Base-by-base conservation (phyloP, 2,888 invertebrate species). In the Leptopilina drosophilae region DNA sequence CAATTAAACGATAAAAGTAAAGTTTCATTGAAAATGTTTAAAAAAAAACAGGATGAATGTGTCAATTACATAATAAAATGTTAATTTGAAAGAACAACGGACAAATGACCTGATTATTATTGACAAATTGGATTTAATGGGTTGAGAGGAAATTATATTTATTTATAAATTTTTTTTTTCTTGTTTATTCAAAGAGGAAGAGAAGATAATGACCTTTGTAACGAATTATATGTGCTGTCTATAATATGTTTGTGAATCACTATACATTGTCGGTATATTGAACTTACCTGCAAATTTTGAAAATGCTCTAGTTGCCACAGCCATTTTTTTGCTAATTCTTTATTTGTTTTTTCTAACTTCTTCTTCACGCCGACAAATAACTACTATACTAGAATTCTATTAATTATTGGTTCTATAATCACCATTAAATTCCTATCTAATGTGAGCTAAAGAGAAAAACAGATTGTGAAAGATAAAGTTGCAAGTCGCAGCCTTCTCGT, bases 221-320 rank as follows among this genome's bases (percentile, higher is more conserved):
- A 73, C 73, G 56, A 33, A 73, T 33, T n/a, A 33, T 33, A 56
- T 73, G 26, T 20, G 20, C 0, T 1, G 33, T 56, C 6, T 56
- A 56, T 33, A 56, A 56, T 20, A 59, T 59, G n/a, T n/a, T 9
- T 14, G 20, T 73, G n/a, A 56, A 56, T n/a, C 12, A 65, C 15
- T 42, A 66, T 42, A 66, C n/a, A n/a, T 49, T 40, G 65, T 59
- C 46, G 33, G 49, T 49, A 49, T 65, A 65, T 62, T 42, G 33
- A 64, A 78, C 87, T 86, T 82, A 91, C 91, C 90, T 89, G 91
- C 85, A 78, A 91, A 86, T 89, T 91, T 90, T 79, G 91, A 88
- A 85, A 91, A 88, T 80, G 88, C 89, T 83, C 91, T 90, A 79
- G 88, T 87, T 87, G 90, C 91, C 82, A 91, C 91, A 87, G 91